Percentiles rank a stretch among this genome's conserved stretches.
Conservation (phyloP, 2,888 invertebrate genomes). For the Chloroclysta siterata region DNA sequence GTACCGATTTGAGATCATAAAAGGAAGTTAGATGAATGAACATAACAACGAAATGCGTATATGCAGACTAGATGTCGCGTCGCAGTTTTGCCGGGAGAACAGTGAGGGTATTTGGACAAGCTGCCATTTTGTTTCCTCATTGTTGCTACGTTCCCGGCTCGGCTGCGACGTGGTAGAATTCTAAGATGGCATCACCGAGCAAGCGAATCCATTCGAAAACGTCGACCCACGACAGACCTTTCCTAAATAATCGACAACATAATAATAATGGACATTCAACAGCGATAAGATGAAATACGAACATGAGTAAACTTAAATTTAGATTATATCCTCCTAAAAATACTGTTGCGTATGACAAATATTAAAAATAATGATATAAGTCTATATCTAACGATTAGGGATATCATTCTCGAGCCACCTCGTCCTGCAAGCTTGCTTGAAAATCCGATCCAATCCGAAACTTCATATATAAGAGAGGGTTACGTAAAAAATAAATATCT, state of each 20-base stretch:
- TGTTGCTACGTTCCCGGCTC: conserved; percentile 3
- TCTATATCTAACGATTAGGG: conserved; percentile 73
- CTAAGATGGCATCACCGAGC: conserved; percentile 41
- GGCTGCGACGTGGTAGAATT: conserved; percentile 26
- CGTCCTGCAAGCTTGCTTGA: conserved; percentile 50
- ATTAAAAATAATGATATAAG: conserved; percentile 83
- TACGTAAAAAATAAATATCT: conserved; percentile 40
- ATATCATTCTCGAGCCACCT: conserved; percentile 52
- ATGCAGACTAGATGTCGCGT: conserved; percentile 57
- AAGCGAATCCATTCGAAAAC: conserved; percentile 48
- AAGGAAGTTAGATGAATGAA: conserved; percentile 51
- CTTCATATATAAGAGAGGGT: conserved; percentile 39
- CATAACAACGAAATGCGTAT: conserved; percentile 54
- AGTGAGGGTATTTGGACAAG: conserved; percentile 23
- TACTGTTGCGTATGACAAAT: conserved; percentile 82
- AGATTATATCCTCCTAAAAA: conserved; percentile 78
- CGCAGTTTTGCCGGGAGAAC: conserved; percentile 20
- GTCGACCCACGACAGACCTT: conserved; percentile 50
- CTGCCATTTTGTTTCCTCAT: conserved; percentile 23
- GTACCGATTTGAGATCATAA: conserved; percentile 63
- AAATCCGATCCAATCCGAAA: conserved; percentile 36
- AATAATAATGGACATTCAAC: conserved; percentile 57
- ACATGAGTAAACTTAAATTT: conserved; percentile 74
- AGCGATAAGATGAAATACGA: conserved; percentile 54
- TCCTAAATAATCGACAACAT: conserved; percentile 44